A percentile compares a stretch with the other conserved stretches of the same genome.
These are phyloP conservation scores for Proteles cristata DNA, from an alignment of 2,113 vertebrate genomes.

Conservation along the genomic window DNA sequence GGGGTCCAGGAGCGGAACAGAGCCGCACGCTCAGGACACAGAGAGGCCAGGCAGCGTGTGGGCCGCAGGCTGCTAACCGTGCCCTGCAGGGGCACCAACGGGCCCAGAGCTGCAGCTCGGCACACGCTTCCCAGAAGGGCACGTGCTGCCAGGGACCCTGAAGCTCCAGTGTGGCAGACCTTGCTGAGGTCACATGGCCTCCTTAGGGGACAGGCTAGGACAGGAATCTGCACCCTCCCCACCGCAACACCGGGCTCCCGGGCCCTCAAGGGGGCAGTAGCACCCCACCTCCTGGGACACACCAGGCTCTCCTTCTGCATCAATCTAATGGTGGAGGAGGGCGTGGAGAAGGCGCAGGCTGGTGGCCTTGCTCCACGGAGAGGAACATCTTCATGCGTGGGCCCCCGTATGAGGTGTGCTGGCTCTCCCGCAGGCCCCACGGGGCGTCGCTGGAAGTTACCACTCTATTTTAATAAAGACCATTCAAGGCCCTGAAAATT, in stretches of 20 bases:
- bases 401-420: background rate
- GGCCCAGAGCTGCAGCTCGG: too few relatives aligned
- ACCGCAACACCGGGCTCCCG: background rate
- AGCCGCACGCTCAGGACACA: background rate
- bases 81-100: background rate
- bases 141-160: background rate
- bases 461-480: constrained; percentile 59
- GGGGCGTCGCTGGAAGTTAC: background rate
- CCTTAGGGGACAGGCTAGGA: fast-evolving
- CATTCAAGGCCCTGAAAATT: constrained; percentile 52
- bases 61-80: fast-evolving
- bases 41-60: fast-evolving
- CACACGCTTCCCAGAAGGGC: background rate
- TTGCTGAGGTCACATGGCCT: background rate
- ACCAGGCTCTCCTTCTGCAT: fast-evolving
- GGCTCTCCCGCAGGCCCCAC: background rate
- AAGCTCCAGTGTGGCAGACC: background rate
- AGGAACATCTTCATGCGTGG: fast-evolving
- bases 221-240: background rate
- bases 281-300: fast-evolving
- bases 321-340: background rate
- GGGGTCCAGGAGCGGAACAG: background rate
- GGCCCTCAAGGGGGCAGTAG: fast-evolving
- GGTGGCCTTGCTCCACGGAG: fast-evolving
- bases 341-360: fast-evolving